A percentile compares a stretch with the other conserved stretches of the same genome.
These are phyloP conservation scores for Thryonomys swinderianus DNA, from an alignment of 2,113 vertebrate species.

Conservation along the genomic window DNA sequence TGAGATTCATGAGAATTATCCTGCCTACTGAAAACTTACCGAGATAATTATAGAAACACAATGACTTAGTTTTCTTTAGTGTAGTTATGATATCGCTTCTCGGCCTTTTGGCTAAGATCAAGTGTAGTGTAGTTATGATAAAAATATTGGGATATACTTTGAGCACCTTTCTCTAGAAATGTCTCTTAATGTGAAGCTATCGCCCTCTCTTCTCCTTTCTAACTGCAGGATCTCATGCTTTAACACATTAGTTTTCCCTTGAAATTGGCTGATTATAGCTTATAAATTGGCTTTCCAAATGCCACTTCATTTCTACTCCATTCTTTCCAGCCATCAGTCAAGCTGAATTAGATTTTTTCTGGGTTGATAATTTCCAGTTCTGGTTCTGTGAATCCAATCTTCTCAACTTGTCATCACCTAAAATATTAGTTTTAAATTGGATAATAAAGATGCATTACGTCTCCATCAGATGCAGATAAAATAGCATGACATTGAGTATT, in stretches of 20 bases:
- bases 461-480: constrained; percentile 64
- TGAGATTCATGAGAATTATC: neutral
- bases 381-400: constrained; percentile 48
- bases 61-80: constrained; percentile 24
- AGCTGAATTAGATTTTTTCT: constrained; percentile 36
- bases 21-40: neutral
- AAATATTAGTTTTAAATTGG: constrained; percentile 72
- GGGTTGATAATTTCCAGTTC: constrained; percentile 74
- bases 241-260: constrained; percentile 38
- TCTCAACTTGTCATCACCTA: constrained; percentile 71
- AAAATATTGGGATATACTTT: neutral
- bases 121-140: neutral
- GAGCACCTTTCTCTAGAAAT: neutral
- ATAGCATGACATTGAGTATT: neutral
- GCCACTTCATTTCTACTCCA: neutral
- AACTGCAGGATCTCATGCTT: neutral
- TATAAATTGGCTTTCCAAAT: constrained; percentile 45
- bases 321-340: constrained; percentile 68
- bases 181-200: neutral
- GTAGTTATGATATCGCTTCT: neutral
- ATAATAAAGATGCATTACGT: constrained; percentile 59
- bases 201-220: constrained; percentile 3
- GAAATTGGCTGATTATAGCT: constrained; percentile 32
- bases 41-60: neutral
- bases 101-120: no score